phyloP scores from a whole-genome alignment of 2,888 invertebrate species.

The Cremastinae sp. region DNA sequence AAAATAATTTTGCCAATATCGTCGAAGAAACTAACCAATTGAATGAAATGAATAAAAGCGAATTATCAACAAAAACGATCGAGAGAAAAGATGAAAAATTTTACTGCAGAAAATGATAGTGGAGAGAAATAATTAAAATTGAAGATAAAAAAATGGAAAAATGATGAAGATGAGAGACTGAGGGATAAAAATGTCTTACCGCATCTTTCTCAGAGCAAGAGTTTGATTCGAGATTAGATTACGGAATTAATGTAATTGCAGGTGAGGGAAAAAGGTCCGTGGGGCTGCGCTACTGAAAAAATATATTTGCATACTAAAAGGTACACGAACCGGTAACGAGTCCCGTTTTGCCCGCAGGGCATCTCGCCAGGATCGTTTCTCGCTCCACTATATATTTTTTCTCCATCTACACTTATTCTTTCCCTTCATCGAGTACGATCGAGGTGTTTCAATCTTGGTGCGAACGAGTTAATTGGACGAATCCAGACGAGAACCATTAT shows the following conservation, averaged over 20 bases:
- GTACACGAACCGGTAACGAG: conserved; percentile 29
- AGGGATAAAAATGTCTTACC: background rate
- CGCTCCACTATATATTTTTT: conserved; percentile 28
- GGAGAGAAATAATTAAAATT: too few species aligned
- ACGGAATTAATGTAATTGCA: conserved; percentile 56
- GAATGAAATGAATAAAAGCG: too few species aligned
- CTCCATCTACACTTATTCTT: conserved; percentile 52
- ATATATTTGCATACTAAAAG: conserved; percentile 76
- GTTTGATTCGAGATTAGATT: conserved; percentile 53
- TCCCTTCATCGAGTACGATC: conserved; percentile 64
- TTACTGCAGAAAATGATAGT: too few species aligned
- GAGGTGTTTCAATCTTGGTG: conserved; percentile 57
- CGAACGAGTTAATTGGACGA: conserved; percentile 71
- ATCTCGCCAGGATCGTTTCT: conserved; percentile 32
- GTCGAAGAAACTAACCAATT: too few species aligned
- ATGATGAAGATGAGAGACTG: background rate
- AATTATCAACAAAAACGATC: too few species aligned
- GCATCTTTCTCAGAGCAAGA: background rate
- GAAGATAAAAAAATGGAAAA: too few species aligned
- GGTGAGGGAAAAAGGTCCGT: conserved; percentile 46
- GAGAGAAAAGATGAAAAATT: too few species aligned
- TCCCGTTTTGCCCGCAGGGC: conserved; percentile 46
- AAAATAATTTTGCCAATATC: too few species aligned
- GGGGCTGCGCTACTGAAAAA: conserved; percentile 34
- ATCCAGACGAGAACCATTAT: conserved; percentile 61